phyloP scores from a whole-genome alignment of 2,888 invertebrate species.

The Tipula helvola region DNA sequence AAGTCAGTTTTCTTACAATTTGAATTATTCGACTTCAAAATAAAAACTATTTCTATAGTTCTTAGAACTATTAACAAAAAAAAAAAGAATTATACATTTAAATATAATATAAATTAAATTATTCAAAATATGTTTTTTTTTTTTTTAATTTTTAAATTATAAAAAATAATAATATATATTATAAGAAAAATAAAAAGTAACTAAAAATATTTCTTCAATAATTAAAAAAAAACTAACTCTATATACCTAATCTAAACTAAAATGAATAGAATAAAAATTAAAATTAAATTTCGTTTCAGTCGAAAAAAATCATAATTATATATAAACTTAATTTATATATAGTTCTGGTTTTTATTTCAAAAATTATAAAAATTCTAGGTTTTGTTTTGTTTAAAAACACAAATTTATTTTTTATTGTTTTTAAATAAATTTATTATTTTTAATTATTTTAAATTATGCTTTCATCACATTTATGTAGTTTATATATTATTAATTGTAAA shows the following conservation, averaged over 20 bases:
- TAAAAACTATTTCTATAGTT: background rate
- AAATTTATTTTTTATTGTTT: background rate
- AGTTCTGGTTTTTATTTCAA: background rate
- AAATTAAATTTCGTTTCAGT: background rate
- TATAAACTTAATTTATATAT: background rate
- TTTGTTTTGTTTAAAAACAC: background rate
- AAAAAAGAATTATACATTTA: background rate
- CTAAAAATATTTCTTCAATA: background rate
- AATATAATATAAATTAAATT: background rate
- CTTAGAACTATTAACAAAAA: background rate
- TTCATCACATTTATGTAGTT: constrained; percentile 4
- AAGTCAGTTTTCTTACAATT: background rate
- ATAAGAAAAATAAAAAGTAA: background rate
- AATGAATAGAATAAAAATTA: background rate
- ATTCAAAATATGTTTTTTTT: background rate
- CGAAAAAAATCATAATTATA: background rate
- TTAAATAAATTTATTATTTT: background rate
- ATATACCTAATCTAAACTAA: background rate
- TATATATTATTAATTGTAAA: background rate
- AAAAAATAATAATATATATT: background rate
- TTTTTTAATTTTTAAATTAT: background rate
- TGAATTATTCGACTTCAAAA: background rate
- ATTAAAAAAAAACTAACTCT: background rate
- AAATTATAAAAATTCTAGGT: background rate
- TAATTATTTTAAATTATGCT: background rate